Conservation (phyloP, 2,888 invertebrate species). For the Neria commutata region DNA sequence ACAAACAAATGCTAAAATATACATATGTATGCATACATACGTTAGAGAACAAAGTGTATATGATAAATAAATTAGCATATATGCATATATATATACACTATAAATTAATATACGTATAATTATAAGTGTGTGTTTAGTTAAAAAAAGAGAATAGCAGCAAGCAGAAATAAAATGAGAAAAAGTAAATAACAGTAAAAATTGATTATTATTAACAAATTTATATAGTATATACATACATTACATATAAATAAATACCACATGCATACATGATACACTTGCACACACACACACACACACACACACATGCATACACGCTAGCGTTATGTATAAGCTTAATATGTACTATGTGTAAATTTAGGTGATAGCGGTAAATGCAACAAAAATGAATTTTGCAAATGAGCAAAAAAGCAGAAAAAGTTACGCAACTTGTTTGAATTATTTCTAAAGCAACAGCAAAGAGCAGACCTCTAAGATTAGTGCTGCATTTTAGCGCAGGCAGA, state of each 20-base stretch:
- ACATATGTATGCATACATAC: no score
- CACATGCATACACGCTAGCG: not conserved
- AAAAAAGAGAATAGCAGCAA: not conserved
- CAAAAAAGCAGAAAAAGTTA: not conserved
- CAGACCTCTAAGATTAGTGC: slow-evolving; percentile 7
- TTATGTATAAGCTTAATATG: no score
- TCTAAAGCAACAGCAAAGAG: not conserved
- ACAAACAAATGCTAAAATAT: no score
- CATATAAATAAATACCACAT: not conserved
- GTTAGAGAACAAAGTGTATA: no score
- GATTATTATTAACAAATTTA: no score
- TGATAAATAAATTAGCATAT: no score
- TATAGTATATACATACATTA: no score
- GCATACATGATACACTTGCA: slow-evolving; percentile 5
- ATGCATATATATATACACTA: no score
- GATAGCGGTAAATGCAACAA: not conserved
- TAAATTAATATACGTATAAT: no score
- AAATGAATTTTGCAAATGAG: not conserved
- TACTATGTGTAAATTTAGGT: no score
- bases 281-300: not conserved
- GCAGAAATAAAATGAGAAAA: slow-evolving; percentile 10
- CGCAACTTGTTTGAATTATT: not conserved
- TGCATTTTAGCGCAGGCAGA: no score
- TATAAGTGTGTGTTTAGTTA: no score
- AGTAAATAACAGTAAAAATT: slow-evolving; percentile 15